A percentile compares a stretch with the other conserved stretches of the same genome.
Conservation (phyloP, 2,888 invertebrate species). For the Camptogramma bilineatum region DNA sequence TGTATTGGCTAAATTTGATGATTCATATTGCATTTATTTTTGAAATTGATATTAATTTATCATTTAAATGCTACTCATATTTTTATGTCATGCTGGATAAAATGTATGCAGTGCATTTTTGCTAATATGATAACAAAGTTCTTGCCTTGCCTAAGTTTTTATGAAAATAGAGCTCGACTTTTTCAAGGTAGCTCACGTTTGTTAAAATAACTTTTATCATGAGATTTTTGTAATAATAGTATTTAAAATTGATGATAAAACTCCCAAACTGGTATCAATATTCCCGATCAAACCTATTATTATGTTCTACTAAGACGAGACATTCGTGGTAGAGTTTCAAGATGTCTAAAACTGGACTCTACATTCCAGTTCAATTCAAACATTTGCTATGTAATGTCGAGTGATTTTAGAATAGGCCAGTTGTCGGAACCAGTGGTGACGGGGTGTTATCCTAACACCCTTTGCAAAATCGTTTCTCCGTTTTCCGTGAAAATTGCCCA, state of each 20-base stretch:
- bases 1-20: slow-evolving; percentile 9
- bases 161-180: slow-evolving; percentile 8
- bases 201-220: neutral
- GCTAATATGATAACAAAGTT: neutral
- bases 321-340: no score
- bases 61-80: neutral
- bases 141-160: no score
- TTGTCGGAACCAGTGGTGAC: slow-evolving; percentile 50
- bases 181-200: slow-evolving; percentile 1
- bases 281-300: neutral
- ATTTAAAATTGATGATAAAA: neutral
- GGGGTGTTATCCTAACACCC: slow-evolving; percentile 63
- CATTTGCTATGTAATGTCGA: slow-evolving; percentile 21
- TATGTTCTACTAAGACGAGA: no score
- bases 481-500: slow-evolving; percentile 83
- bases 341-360: neutral
- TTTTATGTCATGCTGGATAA: no score
- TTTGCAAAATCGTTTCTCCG: slow-evolving; percentile 80
- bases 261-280: neutral
- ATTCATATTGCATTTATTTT: slow-evolving; percentile 1
- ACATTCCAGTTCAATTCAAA: neutral
- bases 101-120: no score
- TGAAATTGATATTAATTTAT: neutral
- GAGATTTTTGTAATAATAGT: neutral
- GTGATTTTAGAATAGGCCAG: slow-evolving; percentile 51